phyloP scores from a whole-genome alignment of 1,140 invertebrate species.

The Matsumurasca onukii region DNA sequence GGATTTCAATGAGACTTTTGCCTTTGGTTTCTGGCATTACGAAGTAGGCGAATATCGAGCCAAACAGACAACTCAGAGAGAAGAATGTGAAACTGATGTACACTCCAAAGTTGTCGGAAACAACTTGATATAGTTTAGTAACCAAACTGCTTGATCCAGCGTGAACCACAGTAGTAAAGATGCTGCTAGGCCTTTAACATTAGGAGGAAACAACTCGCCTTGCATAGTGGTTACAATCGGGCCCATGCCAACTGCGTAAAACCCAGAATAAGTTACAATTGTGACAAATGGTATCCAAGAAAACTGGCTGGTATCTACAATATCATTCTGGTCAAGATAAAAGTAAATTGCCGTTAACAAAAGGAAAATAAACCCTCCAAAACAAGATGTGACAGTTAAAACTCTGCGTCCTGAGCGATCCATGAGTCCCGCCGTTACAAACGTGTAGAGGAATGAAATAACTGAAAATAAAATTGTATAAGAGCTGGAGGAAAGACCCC shows the following conservation, averaged over 20 bases:
- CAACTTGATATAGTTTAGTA: constrained; percentile 68
- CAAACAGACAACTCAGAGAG: constrained; percentile 62
- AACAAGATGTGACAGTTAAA: constrained; percentile 52
- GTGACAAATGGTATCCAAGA: constrained; percentile 56
- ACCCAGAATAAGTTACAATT: constrained; percentile 58
- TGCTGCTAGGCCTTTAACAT: constrained; percentile 58
- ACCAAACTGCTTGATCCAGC: constrained; percentile 62
- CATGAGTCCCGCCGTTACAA: constrained; percentile 50
- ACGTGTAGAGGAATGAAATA: constrained; percentile 48
- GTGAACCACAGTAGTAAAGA: constrained; percentile 50
- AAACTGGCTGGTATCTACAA: constrained; percentile 45
- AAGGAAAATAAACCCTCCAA: constrained; percentile 54
- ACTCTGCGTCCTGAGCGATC: constrained; percentile 53
- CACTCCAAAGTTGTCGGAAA: constrained; percentile 60
- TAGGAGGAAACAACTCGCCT: constrained; percentile 61
- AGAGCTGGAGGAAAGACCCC: constrained; percentile 28
- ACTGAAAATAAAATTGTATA: constrained; percentile 38
- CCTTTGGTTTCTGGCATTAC: constrained; percentile 82
- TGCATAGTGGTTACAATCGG: constrained; percentile 61
- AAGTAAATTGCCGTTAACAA: constrained; percentile 46
- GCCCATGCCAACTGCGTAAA: constrained; percentile 58
- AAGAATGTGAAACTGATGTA: constrained; percentile 81
- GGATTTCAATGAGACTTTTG: constrained; percentile 72
- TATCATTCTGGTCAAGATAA: constrained; percentile 52
- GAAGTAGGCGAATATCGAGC: constrained; percentile 57